Evolutionary conservation across 2,797 vertebrate genomes (phyloP), one percentile per base, ranked within the genome.

Genomic region (Syngnathus acus): DNA sequence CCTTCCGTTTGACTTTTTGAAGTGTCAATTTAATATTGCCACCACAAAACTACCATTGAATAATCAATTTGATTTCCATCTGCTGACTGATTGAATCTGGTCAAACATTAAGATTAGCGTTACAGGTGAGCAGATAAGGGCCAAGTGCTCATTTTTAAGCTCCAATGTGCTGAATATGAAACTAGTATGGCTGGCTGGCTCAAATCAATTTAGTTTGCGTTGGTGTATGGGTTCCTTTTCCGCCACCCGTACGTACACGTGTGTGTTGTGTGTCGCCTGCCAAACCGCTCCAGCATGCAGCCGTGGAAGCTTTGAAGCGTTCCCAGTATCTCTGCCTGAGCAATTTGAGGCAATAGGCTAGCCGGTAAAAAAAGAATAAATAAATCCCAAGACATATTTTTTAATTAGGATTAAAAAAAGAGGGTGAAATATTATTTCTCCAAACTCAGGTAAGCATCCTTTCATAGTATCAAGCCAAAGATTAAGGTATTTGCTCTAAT

Each of bases 301-400:
- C 19, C 75, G 72, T 69, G 79, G 86, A 82, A 77, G 79, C 85
- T 88, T 88, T 86, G 88, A 90, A 90, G 89, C 89, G 84, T 90
- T 89, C 77, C 83, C 75, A 81, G 81, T 83, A 76, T 84, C 78
- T 82, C 68, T 84, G 83, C 86, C 81, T 87, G 81, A 86, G 83
- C 84, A 86, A 87, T 86, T 88, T 2, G 83, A 81, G 81, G 61
- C 82, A 73, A 87, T 75, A 76, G 73, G 83, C 80, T 85, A 87
- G 88, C 78, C 67, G 83, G 5, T 1, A 19, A 9, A n/a, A 19
- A 80, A 83, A 86, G 81, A 76, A 77, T 70, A n/a, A 19, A 19
- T 26, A 26, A 50, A 50, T 48, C 48, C 48, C 6, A 8, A 76
- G 74, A 82, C 75, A 82, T 78, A 78, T 77, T 84, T 79, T 77